These are phyloP conservation scores for Strongylocentrotus purpuratus DNA, from an alignment of 35 echinoderm and acorn worm species.

Conservation along the genomic window DNA sequence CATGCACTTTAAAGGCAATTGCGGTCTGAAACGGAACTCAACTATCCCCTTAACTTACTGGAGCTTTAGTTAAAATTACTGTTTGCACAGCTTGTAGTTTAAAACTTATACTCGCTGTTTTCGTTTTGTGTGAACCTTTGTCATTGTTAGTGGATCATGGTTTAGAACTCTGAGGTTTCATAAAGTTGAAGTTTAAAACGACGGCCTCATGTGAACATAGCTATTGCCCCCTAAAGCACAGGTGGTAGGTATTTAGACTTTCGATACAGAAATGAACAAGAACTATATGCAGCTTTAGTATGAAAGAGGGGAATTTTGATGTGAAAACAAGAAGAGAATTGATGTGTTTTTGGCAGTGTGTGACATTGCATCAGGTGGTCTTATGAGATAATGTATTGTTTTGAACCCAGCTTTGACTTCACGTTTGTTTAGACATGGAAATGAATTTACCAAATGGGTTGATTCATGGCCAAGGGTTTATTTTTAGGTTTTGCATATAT, in stretches of 20 bases:
- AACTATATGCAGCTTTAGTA: not conserved
- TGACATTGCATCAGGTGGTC: not conserved
- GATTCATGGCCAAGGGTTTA: not conserved
- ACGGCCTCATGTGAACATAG: no score
- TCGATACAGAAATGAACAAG: not conserved
- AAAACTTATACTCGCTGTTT: no score
- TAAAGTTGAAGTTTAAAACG: no score
- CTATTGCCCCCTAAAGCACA: no score
- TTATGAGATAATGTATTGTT: slow-evolving; percentile 4
- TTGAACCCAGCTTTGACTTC: not conserved
- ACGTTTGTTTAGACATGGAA: not conserved
- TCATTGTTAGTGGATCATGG: no score
- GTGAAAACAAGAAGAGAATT: not conserved
- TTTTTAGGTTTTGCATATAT: not conserved
- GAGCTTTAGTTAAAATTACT: no score
- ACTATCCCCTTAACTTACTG: no score
- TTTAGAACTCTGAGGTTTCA: no score
- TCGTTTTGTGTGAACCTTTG: no score
- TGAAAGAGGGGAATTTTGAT: not conserved
- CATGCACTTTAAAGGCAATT: no score
- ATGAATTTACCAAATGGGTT: not conserved
- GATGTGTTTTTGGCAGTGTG: not conserved
- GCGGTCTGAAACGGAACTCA: no score
- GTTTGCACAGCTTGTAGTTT: no score
- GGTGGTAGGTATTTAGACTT: not conserved